Conservation (phyloP, 2,888 invertebrate genomes). For the Cryptus armator region DNA sequence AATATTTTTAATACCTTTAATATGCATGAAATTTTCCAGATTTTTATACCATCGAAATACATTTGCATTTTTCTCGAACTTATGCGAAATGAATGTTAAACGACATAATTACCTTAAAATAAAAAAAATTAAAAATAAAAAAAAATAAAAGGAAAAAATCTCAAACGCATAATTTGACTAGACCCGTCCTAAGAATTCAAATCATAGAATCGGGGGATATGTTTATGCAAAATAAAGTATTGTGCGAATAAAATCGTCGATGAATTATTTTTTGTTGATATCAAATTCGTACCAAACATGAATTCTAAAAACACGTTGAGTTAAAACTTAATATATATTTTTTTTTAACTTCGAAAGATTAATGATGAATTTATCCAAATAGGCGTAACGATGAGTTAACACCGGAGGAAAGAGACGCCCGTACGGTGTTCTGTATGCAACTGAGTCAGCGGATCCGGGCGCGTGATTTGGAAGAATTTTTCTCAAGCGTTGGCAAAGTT, state of each 20-base stretch:
- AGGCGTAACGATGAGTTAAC: conserved; percentile 89
- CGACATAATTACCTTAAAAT: too few species aligned
- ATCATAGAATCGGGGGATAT: conserved; percentile 72
- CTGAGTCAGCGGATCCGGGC: conserved; percentile 97
- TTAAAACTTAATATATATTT: conserved; percentile 45
- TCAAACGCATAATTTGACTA: conserved; percentile 73
- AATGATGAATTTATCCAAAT: conserved; percentile 27
- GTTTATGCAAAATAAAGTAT: conserved; percentile 72
- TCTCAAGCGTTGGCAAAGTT: conserved; percentile 99
- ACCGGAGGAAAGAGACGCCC: conserved; percentile 98
- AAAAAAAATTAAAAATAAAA: too few species aligned
- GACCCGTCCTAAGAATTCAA: conserved; percentile 67
- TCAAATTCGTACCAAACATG: conserved; percentile 53
- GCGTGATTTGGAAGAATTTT: conserved; percentile 98
- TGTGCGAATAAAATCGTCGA: conserved; percentile 47
- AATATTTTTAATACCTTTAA: too few species aligned
- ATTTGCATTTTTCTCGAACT: too few species aligned
- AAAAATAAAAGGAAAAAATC: not conserved
- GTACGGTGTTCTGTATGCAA: conserved; percentile 99
- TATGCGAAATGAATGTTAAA: too few species aligned
- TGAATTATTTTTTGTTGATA: conserved; percentile 36
- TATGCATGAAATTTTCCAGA: too few species aligned
- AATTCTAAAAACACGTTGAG: conserved; percentile 3
- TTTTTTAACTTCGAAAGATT: not conserved
- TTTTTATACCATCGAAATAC: too few species aligned